phyloP scores from a whole-genome alignment of 2,113 vertebrate species.

The Chaenogobius annularis region DNA sequence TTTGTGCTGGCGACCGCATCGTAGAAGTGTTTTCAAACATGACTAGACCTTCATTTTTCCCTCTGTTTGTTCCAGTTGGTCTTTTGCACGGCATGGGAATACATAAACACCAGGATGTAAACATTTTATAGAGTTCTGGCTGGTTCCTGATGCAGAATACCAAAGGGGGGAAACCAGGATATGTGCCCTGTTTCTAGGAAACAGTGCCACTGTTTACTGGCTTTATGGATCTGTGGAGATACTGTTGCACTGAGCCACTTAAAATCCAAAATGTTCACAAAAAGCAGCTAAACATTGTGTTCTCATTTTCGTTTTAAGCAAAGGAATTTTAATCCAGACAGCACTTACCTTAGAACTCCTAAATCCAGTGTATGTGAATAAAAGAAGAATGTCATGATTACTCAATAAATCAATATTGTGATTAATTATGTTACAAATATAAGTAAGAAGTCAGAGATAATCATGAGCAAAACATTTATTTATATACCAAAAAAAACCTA shows the following conservation, averaged over 20 bases:
- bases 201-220: slow-evolving; percentile 14
- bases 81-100: not conserved
- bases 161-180: slow-evolving; percentile 3
- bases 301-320: slow-evolving; percentile 10
- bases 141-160: slow-evolving; percentile 15
- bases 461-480: too few species aligned
- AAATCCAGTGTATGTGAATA: not conserved
- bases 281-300: slow-evolving; percentile 11
- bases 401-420: not conserved
- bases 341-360: not conserved
- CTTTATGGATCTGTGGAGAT: slow-evolving; percentile 7
- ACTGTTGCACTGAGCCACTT: slow-evolving; percentile 20
- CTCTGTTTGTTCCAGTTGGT: slow-evolving; percentile 7
- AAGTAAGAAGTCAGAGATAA: too few species aligned
- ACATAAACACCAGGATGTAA: slow-evolving; percentile 29
- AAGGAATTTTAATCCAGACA: slow-evolving; percentile 8
- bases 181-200: slow-evolving; percentile 3
- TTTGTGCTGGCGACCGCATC: slow-evolving; percentile 13
- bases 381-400: not conserved
- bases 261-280: slow-evolving; percentile 1
- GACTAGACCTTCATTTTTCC: slow-evolving; percentile 18
- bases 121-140: slow-evolving; percentile 21
- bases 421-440: not conserved
- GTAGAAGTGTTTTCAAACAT: slow-evolving; percentile 23
- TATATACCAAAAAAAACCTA: too few species aligned